phyloP scores from a whole-genome alignment of 2,888 invertebrate genomes.

The Rhagonycha fulva region DNA sequence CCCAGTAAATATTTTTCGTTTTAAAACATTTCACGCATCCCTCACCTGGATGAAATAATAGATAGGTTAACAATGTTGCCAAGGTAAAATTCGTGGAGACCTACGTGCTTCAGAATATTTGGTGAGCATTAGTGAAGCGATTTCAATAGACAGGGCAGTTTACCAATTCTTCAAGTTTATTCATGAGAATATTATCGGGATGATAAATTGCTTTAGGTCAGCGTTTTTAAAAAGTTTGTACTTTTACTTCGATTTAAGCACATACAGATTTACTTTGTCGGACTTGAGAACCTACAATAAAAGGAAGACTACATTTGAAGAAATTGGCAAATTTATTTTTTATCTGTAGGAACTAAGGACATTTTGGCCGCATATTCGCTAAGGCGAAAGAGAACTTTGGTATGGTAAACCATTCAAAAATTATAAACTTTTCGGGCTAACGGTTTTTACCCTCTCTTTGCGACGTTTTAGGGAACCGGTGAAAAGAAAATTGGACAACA shows the following conservation, averaged over 20 bases:
- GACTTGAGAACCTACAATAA: neutral
- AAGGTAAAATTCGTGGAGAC: neutral
- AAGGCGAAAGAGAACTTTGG: too few relatives aligned
- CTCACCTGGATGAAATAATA: neutral
- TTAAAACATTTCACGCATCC: neutral
- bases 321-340: too few relatives aligned
- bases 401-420: too few relatives aligned
- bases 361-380: too few relatives aligned
- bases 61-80: neutral
- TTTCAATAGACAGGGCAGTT: conserved; percentile 3
- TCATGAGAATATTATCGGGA: conserved; percentile 18
- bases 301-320: neutral
- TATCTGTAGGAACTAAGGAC: too few relatives aligned
- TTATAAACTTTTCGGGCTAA: too few relatives aligned
- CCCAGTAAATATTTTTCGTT: neutral
- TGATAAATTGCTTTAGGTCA: conserved; percentile 12
- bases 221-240: conserved; percentile 11
- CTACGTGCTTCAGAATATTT: conserved; percentile 34
- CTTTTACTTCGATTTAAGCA: neutral
- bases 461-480: too few relatives aligned
- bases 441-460: too few relatives aligned
- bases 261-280: neutral
- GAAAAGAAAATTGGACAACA: too few relatives aligned
- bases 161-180: conserved; percentile 3
- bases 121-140: conserved; percentile 10